Conservation (phyloP, 2,113 vertebrate genomes). For the Progne subis region DNA sequence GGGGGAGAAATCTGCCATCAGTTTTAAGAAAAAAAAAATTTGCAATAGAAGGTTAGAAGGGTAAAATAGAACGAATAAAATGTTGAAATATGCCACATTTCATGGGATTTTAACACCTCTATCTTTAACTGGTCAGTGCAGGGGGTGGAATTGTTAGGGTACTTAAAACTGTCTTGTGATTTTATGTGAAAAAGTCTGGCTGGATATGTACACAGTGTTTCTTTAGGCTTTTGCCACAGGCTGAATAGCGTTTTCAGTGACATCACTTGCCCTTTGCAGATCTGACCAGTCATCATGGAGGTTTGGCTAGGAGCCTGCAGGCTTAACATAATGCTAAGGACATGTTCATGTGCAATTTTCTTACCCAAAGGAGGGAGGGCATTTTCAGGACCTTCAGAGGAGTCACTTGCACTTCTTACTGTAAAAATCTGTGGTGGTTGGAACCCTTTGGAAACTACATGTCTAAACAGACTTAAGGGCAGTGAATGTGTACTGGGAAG, state of each 20-base stretch:
- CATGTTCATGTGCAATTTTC: fast-evolving
- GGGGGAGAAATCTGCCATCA: not conserved
- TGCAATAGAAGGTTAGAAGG: not conserved
- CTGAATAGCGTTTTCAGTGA: fast-evolving
- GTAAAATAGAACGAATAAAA: not conserved
- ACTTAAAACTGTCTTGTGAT: not conserved
- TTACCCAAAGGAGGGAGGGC: not conserved
- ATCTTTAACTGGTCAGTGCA: not conserved
- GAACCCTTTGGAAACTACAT: not conserved
- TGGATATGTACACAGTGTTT: not conserved
- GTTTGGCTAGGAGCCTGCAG: not conserved
- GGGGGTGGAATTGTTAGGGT: not conserved
- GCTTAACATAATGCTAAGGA: not conserved
- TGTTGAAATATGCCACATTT: not conserved
- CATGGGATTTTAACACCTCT: not conserved
- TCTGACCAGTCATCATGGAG: not conserved
- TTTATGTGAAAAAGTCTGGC: not conserved
- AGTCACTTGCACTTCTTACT: not conserved
- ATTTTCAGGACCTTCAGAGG: not conserved
- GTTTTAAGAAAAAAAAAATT: not conserved
- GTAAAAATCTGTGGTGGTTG: not conserved
- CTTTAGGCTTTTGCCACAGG: not conserved
- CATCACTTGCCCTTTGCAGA: not conserved
- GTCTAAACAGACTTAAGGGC: not conserved
- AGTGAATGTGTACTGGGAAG: not conserved